phyloP scores from a whole-genome alignment of 2,797 vertebrate genomes.

The Coranthus polyacanthus region DNA sequence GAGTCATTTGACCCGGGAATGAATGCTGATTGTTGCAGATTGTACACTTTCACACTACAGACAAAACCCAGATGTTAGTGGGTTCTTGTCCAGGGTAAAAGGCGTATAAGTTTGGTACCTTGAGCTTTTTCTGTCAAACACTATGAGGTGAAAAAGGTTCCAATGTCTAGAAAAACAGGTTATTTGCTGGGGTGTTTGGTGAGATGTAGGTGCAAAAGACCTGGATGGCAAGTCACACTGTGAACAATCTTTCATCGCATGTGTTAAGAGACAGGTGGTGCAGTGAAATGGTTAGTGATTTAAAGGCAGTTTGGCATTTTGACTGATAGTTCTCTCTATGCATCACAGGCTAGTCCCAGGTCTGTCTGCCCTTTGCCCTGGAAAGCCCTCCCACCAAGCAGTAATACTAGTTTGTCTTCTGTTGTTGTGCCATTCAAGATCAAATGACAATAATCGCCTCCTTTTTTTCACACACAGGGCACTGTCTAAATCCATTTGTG shows the following conservation, averaged over 20 bases:
- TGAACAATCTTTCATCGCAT: slow-evolving; percentile 53
- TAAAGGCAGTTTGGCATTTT: slow-evolving; percentile 53
- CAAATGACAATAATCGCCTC: slow-evolving; percentile 66
- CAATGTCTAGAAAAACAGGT: neutral
- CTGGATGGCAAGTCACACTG: slow-evolving; percentile 30
- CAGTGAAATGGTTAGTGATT: slow-evolving; percentile 62
- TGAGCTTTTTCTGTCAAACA: slow-evolving; percentile 20
- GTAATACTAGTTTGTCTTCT: slow-evolving; percentile 39
- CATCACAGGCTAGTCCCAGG: slow-evolving; percentile 57
- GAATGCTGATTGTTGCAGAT: too few relatives aligned
- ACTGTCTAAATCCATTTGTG: slow-evolving; percentile 37
- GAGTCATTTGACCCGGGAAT: too few relatives aligned
- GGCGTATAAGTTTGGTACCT: slow-evolving; percentile 6
- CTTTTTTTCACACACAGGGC: slow-evolving; percentile 39
- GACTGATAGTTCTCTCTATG: slow-evolving; percentile 51
- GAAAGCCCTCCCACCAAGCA: slow-evolving; percentile 55
- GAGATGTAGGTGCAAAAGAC: slow-evolving; percentile 28
- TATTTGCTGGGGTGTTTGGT: slow-evolving; percentile 32
- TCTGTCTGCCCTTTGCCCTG: slow-evolving; percentile 45
- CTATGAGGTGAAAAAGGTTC: slow-evolving; percentile 3
- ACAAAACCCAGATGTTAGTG: too few relatives aligned
- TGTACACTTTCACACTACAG: too few relatives aligned
- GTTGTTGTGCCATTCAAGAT: slow-evolving; percentile 57
- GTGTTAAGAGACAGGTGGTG: slow-evolving; percentile 37
- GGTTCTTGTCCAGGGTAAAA: too few relatives aligned